Conservation (phyloP, 2,888 invertebrate species). For the Ophraella communa region DNA sequence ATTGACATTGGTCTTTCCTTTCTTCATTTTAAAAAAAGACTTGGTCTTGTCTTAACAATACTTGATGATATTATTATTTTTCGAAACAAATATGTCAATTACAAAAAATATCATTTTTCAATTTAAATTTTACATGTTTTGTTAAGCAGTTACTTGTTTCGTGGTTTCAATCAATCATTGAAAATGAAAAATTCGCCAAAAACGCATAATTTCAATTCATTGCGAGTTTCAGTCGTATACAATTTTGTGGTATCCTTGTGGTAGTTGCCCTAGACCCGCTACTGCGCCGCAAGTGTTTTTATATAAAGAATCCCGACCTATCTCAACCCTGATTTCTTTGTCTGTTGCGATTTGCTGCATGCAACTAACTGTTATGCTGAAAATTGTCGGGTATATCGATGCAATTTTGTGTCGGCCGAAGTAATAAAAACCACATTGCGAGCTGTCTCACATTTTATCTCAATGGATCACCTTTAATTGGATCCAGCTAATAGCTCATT, state of each 20-base stretch:
- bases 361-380: conserved; percentile 14
- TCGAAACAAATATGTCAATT: no score
- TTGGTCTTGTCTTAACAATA: no score
- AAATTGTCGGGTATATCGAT: conserved; percentile 7
- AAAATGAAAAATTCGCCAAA: no score
- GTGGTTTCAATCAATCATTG: no score
- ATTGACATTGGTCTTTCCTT: no score
- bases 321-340: conserved; percentile 18
- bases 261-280: background rate
- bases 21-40: no score
- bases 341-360: conserved; percentile 12
- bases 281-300: background rate
- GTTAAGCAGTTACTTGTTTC: no score
- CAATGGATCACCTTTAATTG: conserved; percentile 7
- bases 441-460: background rate
- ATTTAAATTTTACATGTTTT: no score
- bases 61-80: no score
- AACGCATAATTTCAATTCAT: no score
- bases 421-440: conserved; percentile 10
- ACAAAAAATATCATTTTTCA: no score
- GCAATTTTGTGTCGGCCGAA: conserved; percentile 10
- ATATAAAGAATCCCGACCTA: conserved; percentile 12
- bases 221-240: no score
- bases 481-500: background rate
- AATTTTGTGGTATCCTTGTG: background rate